Evolutionary conservation across 2,797 vertebrate genomes (phyloP).

Genomic region (Sebastes trivittatus): DNA sequence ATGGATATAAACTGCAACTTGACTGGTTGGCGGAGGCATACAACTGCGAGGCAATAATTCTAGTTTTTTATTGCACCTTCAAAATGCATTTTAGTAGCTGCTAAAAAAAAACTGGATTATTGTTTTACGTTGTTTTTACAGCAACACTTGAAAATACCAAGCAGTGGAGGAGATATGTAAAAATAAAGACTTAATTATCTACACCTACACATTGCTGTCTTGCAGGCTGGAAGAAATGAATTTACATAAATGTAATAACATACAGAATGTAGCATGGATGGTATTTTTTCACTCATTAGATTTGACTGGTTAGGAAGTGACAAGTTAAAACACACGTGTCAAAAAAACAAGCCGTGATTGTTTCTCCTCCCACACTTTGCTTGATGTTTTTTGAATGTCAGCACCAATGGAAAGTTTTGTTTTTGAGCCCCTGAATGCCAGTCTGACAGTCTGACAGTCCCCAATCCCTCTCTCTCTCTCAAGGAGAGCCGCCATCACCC

Average conservation of each 20-base stretch:
- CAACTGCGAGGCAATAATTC: not conserved
- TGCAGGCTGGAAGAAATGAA: not conserved
- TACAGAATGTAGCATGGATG: not conserved
- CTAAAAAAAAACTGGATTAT: constrained; percentile 1
- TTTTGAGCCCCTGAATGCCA: constrained; percentile 53
- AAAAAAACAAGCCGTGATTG: constrained; percentile 5
- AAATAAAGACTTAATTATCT: constrained; percentile 30
- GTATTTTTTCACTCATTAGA: constrained; percentile 27
- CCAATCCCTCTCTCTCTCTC: constrained; percentile 43
- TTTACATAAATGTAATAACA: constrained; percentile 21
- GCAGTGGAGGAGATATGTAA: constrained; percentile 1
- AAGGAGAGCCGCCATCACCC: constrained; percentile 41
- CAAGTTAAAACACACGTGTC: constrained; percentile 4
- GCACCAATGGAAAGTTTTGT: constrained; percentile 38
- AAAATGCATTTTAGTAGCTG: constrained; percentile 11
- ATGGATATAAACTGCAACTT: not conserved
- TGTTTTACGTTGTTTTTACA: constrained; percentile 31
- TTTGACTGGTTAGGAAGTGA: constrained; percentile 14
- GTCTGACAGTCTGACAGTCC: constrained; percentile 61
- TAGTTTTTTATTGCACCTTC: not conserved
- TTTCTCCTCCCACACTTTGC: constrained; percentile 5
- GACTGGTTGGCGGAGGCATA: not conserved
- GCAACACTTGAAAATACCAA: constrained; percentile 16
- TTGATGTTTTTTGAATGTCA: constrained; percentile 10
- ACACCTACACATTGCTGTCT: constrained; percentile 27